Evolutionary conservation across 2,113 vertebrate species (phyloP).

Genomic region (Spilogale gracilis): DNA sequence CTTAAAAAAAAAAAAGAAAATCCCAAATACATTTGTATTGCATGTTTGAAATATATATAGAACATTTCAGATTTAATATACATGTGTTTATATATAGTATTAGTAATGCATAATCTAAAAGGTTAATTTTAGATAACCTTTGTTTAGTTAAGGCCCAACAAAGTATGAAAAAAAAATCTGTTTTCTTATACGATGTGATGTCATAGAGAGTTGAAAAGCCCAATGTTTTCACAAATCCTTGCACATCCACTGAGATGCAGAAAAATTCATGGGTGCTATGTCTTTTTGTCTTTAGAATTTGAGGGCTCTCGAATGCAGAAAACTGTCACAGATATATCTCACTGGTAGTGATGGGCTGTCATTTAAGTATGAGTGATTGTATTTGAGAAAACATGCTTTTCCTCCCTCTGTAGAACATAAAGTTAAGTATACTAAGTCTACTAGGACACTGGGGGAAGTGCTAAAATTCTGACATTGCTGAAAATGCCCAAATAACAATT

Average conservation of each 20-base stretch:
- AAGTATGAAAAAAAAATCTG: neutral
- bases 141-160: neutral
- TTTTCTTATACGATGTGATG: neutral
- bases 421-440: neutral
- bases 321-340: neutral
- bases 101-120: neutral
- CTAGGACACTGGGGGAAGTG: neutral
- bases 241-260: neutral
- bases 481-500: neutral
- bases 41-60: neutral
- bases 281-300: neutral
- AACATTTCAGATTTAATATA: neutral
- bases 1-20: neutral
- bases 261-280: neutral
- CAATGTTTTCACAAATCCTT: neutral
- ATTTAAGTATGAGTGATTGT: neutral
- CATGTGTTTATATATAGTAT: neutral
- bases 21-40: neutral
- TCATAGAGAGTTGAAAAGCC: neutral
- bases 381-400: neutral
- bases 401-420: neutral
- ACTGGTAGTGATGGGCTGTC: neutral
- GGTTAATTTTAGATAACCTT: neutral
- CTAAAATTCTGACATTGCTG: neutral
- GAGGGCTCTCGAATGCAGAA: neutral